Conservation (phyloP, 2,888 invertebrate species). For the Drosophila ustulata region DNA sequence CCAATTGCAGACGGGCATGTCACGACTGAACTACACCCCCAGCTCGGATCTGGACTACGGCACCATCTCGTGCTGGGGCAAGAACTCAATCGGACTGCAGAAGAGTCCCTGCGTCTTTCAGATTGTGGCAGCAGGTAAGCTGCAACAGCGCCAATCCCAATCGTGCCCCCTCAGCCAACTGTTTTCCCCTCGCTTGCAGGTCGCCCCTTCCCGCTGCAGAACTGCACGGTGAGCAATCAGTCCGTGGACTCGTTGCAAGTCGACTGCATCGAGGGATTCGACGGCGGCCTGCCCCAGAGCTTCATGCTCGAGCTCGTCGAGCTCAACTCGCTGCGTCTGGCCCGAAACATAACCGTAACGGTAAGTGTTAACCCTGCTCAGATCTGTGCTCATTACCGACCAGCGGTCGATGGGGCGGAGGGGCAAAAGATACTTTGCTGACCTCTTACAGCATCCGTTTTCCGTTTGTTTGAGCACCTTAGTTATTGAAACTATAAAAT, state of each 20-base stretch:
- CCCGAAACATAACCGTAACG: constrained; percentile 83
- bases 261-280: constrained; percentile 94
- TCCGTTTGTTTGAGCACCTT: too few species aligned
- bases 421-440: background rate
- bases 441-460: too few species aligned
- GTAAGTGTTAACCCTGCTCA: constrained; percentile 68
- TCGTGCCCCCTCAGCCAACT: background rate
- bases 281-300: constrained; percentile 94
- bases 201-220: constrained; percentile 94
- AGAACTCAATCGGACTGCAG: constrained; percentile 93
- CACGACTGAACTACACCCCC: constrained; percentile 93
- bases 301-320: constrained; percentile 93
- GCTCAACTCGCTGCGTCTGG: constrained; percentile 87
- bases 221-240: constrained; percentile 95
- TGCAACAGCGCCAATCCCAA: background rate
- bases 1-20: constrained; percentile 83
- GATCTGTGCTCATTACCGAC: background rate
- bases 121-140: constrained; percentile 92
- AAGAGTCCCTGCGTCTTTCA: constrained; percentile 94
- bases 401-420: background rate
- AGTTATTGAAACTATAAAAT: too few species aligned
- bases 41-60: constrained; percentile 95
- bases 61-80: constrained; percentile 94
- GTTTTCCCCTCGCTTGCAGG: constrained; percentile 86
- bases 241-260: constrained; percentile 93